Conservation (phyloP, 2,888 invertebrate genomes). For the Gibbula magus region DNA sequence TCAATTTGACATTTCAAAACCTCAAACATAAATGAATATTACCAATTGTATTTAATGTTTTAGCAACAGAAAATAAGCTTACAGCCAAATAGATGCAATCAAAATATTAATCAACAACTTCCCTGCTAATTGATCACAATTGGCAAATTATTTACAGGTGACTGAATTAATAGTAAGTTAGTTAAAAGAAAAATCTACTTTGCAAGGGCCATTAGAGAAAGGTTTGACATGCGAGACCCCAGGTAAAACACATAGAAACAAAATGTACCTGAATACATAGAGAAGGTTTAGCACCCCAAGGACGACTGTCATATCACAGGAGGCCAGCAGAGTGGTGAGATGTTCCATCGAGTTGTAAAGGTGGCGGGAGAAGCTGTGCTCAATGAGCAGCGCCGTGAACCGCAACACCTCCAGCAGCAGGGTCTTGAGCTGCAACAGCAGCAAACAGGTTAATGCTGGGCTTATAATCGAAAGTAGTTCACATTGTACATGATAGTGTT, state of each 20-base stretch:
- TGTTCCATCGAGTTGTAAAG: constrained; percentile 92
- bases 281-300: constrained; percentile 88
- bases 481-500: too few relatives aligned
- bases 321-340: constrained; percentile 84
- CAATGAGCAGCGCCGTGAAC: constrained; percentile 88
- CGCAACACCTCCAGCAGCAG: constrained; percentile 85
- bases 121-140: too few relatives aligned
- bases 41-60: too few relatives aligned
- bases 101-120: too few relatives aligned
- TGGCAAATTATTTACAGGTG: too few relatives aligned
- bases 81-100: too few relatives aligned
- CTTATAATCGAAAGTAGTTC: too few relatives aligned
- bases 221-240: background rate
- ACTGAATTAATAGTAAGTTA: too few relatives aligned
- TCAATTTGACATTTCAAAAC: too few relatives aligned
- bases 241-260: background rate
- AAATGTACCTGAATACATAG: constrained; percentile 83
- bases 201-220: background rate
- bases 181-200: background rate
- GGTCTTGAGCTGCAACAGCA: constrained; percentile 80
- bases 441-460: too few relatives aligned
- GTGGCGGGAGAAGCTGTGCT: constrained; percentile 90
- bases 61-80: too few relatives aligned
- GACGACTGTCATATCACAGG: constrained; percentile 89
- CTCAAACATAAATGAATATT: too few relatives aligned